A percentile compares a stretch with the other conserved stretches of the same genome.
Conservation (phyloP, 2,113 vertebrate species). For the Riparia riparia region DNA sequence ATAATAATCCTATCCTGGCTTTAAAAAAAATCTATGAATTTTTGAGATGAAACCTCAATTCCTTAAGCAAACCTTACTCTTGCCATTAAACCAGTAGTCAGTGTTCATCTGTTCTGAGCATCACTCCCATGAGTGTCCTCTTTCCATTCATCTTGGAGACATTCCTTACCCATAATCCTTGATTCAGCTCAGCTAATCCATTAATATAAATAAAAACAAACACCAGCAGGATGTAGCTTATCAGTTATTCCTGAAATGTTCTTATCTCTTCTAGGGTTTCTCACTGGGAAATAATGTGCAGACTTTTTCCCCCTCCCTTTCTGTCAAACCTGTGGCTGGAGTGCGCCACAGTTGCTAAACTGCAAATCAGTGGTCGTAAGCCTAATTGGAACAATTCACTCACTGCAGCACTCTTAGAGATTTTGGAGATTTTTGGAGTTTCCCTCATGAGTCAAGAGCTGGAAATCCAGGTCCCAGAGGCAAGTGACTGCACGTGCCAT, state of each 20-base stretch:
- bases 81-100: not conserved
- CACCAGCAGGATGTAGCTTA: constrained; percentile 21
- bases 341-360: not conserved
- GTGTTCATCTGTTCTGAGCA: not conserved
- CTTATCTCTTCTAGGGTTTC: constrained; percentile 27
- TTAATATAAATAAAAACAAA: constrained; percentile 28
- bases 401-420: not conserved
- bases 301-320: not conserved
- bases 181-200: not conserved
- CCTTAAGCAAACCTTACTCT: not conserved
- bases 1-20: not conserved
- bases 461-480: not conserved
- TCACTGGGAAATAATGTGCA: constrained; percentile 9
- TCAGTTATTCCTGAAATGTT: constrained; percentile 45
- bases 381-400: not conserved
- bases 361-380: not conserved
- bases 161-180: not conserved
- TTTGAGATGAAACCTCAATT: not conserved
- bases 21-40: not conserved
- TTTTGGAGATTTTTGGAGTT: not conserved
- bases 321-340: not conserved
- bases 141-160: not conserved
- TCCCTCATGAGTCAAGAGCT: not conserved
- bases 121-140: not conserved
- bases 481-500: not conserved